Conservation (phyloP, 2,888 invertebrate genomes). For the Hymenopus coronatus region DNA sequence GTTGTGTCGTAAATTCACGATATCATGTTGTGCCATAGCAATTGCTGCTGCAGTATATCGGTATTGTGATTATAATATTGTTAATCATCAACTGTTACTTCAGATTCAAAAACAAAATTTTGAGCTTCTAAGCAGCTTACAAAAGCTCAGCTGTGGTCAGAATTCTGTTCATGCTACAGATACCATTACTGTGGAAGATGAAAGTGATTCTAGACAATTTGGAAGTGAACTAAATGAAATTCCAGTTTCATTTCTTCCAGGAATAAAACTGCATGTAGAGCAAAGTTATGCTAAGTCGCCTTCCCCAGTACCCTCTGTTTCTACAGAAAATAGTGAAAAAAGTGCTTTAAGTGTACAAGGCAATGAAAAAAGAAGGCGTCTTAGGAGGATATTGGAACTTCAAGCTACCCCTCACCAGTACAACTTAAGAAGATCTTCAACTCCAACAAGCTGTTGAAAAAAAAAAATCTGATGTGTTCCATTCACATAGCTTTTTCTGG, state of each 20-base stretch:
- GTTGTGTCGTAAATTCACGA: conserved; percentile 48
- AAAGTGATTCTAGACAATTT: not conserved
- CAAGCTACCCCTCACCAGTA: not conserved
- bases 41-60: conserved; percentile 44
- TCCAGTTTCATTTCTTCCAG: not conserved
- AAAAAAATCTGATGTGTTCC: no score
- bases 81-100: conserved; percentile 48
- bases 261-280: not conserved
- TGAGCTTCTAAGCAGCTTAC: conserved; percentile 19
- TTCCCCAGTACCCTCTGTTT: not conserved
- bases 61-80: conserved; percentile 47
- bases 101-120: conserved; percentile 47
- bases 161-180: not conserved
- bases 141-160: not conserved
- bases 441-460: not conserved
- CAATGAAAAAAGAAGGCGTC: no score
- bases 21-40: conserved; percentile 42
- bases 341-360: no score
- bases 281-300: not conserved
- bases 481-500: no score
- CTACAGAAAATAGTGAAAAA: not conserved
- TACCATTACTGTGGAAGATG: not conserved
- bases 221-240: not conserved
- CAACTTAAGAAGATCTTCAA: not conserved
- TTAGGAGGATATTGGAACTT: not conserved